These are phyloP conservation scores for Saccopteryx leptura DNA, from an alignment of 2,113 vertebrate genomes.

Conservation along the genomic window DNA sequence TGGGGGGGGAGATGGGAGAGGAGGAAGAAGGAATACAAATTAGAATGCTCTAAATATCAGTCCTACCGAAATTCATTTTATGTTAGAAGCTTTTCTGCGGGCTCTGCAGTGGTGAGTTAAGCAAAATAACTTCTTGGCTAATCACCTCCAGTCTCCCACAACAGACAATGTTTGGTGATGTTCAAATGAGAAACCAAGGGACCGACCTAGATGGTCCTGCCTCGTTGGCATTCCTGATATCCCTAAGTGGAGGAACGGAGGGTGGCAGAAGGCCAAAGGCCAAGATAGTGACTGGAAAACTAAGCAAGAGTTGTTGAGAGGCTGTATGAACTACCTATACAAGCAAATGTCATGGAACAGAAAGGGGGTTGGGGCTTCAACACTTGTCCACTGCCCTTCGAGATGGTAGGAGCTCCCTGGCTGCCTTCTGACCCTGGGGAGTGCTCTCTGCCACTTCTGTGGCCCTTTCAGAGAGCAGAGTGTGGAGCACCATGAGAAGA, in stretches of 20 bases:
- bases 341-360: background rate
- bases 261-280: background rate
- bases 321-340: background rate
- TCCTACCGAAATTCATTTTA: constrained; percentile 56
- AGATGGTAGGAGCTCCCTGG: background rate
- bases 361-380: background rate
- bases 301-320: background rate
- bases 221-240: background rate
- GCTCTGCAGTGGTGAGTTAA: background rate
- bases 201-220: background rate
- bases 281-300: constrained; percentile 19
- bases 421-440: background rate
- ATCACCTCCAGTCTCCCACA: background rate
- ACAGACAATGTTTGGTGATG: background rate
- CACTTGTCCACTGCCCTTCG: background rate
- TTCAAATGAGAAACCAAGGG: constrained; percentile 51
- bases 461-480: background rate
- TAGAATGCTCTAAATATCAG: constrained; percentile 30
- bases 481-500: background rate
- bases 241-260: background rate
- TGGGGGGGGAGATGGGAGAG: background rate
- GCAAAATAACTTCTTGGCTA: constrained; percentile 23
- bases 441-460: too few species aligned
- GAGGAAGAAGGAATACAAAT: constrained; percentile 52
- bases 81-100: constrained; percentile 22